Percentiles rank a stretch among this genome's conserved stretches.
Conservation (phyloP, 2,888 invertebrate genomes). For the Caenorhabditis sp. region DNA sequence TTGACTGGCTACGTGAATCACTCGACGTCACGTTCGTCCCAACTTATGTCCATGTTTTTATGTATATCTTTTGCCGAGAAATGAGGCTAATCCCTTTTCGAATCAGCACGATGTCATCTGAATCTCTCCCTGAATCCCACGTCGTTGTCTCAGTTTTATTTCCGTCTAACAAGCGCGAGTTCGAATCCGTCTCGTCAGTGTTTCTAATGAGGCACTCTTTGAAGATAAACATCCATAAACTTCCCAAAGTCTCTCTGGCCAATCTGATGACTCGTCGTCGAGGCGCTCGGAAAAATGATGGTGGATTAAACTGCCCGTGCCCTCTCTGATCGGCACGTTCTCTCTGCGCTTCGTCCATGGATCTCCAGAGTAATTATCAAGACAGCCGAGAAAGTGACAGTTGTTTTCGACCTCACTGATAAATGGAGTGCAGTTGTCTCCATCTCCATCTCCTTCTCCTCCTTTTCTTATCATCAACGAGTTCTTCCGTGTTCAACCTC, state of each 20-base stretch:
- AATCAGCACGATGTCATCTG: slow-evolving; percentile 16
- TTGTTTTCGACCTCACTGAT: slow-evolving; percentile 57
- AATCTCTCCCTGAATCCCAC: slow-evolving; percentile 8
- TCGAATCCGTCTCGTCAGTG: background rate
- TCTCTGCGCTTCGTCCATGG: background rate
- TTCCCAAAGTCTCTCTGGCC: background rate
- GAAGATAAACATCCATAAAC: slow-evolving; percentile 1
- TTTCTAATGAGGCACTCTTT: background rate
- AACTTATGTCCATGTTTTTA: slow-evolving; percentile 3
- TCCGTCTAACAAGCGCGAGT: background rate
- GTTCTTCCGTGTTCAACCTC: slow-evolving; percentile 22
- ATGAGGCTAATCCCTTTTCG: slow-evolving; percentile 34
- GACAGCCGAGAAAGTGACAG: slow-evolving; percentile 24
- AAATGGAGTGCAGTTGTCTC: slow-evolving; percentile 55
- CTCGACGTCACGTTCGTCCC: slow-evolving; percentile 16
- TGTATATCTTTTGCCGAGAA: background rate
- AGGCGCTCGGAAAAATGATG: slow-evolving; percentile 11
- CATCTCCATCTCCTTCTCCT: background rate
- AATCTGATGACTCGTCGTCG: slow-evolving; percentile 3
- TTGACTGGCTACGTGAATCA: slow-evolving; percentile 7
- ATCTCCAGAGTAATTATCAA: slow-evolving; percentile 30
- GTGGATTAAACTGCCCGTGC: slow-evolving; percentile 6
- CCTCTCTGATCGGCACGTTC: background rate
- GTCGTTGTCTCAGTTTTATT: slow-evolving; percentile 9
- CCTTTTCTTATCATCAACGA: too few relatives aligned